Evolutionary conservation across 2,888 invertebrate species (phyloP).

Genomic region (Chirona hameri): DNA sequence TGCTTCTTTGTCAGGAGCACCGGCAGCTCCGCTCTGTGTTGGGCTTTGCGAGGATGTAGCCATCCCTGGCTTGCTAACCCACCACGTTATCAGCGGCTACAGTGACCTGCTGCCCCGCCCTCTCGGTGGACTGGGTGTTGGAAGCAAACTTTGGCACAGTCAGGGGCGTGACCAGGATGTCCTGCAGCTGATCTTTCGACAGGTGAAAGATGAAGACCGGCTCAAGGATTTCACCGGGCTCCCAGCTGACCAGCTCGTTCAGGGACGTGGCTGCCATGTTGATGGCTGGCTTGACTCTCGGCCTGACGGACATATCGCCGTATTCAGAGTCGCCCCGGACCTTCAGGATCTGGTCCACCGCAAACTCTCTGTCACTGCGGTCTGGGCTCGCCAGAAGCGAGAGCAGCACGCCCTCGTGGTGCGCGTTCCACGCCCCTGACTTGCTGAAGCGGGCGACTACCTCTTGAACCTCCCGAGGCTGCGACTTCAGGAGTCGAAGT

Average conservation of each 20-base stretch:
- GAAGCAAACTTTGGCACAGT: not conserved
- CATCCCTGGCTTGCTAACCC: not conserved
- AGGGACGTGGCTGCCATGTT: not conserved
- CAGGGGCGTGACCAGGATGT: not conserved
- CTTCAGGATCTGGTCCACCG: too few relatives aligned
- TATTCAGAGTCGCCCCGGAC: not conserved
- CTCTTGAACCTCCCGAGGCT: not conserved
- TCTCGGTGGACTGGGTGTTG: not conserved
- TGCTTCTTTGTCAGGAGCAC: not conserved
- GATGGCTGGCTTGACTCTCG: not conserved
- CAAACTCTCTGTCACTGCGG: not conserved
- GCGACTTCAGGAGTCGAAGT: not conserved
- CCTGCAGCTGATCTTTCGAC: not conserved
- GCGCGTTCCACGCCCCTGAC: not conserved
- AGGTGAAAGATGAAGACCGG: not conserved
- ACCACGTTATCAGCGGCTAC: not conserved
- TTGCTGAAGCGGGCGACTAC: too few relatives aligned
- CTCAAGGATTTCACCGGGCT: not conserved
- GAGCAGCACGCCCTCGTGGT: not conserved
- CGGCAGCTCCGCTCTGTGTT: not conserved
- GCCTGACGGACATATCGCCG: not conserved
- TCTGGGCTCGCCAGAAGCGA: not conserved
- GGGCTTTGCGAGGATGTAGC: not conserved
- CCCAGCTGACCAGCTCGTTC: not conserved
- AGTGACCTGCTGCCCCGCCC: not conserved